These are phyloP conservation scores for Ectemnius continuus DNA, from an alignment of 2,888 invertebrate species.

Conservation along the genomic window DNA sequence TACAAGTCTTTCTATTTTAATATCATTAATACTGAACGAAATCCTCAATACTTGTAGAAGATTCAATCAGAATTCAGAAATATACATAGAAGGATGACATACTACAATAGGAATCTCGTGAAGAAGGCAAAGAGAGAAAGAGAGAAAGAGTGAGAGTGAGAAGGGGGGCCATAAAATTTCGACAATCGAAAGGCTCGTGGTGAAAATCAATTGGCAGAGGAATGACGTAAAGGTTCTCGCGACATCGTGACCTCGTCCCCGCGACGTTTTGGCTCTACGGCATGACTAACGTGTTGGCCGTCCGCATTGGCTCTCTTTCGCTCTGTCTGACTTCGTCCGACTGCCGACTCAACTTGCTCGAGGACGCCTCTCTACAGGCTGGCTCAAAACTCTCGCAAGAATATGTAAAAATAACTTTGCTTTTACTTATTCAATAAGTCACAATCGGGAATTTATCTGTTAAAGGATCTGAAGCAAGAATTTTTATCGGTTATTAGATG, in stretches of 20 bases:
- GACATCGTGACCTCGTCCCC: conserved; percentile 60
- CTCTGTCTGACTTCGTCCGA: conserved; percentile 18
- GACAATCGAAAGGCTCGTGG: conserved; percentile 18
- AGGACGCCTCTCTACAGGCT: too few species aligned
- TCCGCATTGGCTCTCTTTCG: conserved; percentile 24
- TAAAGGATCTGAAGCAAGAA: too few species aligned
- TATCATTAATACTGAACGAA: not conserved
- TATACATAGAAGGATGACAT: too few species aligned
- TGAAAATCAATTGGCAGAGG: conserved; percentile 19
- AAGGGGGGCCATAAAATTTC: not conserved
- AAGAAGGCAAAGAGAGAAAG: not conserved
- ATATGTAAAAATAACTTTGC: too few species aligned
- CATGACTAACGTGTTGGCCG: conserved; percentile 42
- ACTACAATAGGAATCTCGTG: not conserved
- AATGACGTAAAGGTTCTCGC: conserved; percentile 48
- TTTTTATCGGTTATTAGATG: too few species aligned
- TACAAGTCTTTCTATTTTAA: too few species aligned
- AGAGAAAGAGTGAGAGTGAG: not conserved
- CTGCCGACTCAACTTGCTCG: too few species aligned
- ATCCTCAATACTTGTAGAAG: not conserved
- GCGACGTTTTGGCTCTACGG: conserved; percentile 54
- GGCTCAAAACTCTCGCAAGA: too few species aligned
- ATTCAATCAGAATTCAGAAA: not conserved
- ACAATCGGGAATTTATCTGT: too few species aligned
- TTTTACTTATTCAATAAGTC: too few species aligned